Base-by-base conservation (phyloP, 2,888 invertebrate genomes). In the Napeogenes inachia region DNA sequence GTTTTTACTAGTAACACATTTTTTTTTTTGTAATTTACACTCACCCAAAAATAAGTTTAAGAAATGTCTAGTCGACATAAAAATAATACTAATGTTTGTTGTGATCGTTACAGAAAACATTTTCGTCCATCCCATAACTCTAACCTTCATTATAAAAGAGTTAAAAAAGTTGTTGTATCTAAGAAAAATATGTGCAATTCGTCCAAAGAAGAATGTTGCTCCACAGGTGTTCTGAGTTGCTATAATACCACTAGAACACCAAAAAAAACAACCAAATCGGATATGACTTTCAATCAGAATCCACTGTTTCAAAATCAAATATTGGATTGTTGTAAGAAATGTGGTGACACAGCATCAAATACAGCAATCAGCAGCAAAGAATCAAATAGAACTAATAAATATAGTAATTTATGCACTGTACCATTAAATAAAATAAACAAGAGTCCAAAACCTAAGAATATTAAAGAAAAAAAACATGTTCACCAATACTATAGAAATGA, bases 401-500 rank as follows among this genome's bases (percentile, higher is more conserved):
- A 54, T 45, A 33, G 54, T 21, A 21, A 54, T 59, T 32, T 45
- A 62, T 13, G 59, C 57, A 32, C 35, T 13, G 56, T 35, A 68
- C 59, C 58, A 62, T 45, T 8, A 12, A 8, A 4, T 30, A 54
- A 45, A 53, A 21, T 30, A 47, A 62, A 35, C 45, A 60, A 21
- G 21, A 21, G 21, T 21, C 21, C 21, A 61, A 60, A 30, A 47
- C 32, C 57, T 42, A 68, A 61, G 60, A 63, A 63, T 59, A 63
- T 45, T 10, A 13, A 6, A 4, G 61, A 33, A 46, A 65, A 55
- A 5, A 63, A 61, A 21, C 55, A 56, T 5, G 61, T 89, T 0
- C 75, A 83, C 50, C 83, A 89, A 56, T 82, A 82, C 68, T 89
- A 84, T 61, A 85, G 74, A 69, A 90, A 90, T 54, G 82, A 88